Evolutionary conservation across 2,888 invertebrate genomes (phyloP).

Genomic region (Ceraclea dissimilis): DNA sequence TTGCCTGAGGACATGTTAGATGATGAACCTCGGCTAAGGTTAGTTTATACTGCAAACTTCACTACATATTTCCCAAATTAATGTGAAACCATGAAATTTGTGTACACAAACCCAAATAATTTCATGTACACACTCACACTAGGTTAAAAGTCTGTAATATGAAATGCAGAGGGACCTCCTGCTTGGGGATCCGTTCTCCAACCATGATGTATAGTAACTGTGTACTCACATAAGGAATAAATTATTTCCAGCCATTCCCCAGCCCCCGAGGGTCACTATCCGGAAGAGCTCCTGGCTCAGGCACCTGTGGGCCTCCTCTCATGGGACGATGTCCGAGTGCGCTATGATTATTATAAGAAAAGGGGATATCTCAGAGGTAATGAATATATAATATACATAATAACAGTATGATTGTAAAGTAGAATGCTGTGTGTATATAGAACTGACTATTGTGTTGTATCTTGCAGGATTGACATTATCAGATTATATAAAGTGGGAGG

Average conservation of each 20-base stretch:
- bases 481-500: constrained; percentile 89
- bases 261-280: constrained; percentile 69
- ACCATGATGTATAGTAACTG: no score
- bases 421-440: no score
- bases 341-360: constrained; percentile 85
- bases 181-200: no score
- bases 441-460: no score
- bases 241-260: constrained; percentile 48
- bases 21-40: constrained; percentile 42
- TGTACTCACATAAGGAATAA: no score
- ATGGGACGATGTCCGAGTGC: constrained; percentile 83
- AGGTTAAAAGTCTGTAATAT: no score
- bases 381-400: constrained; percentile 25
- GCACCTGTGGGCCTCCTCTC: constrained; percentile 68
- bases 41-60: constrained; percentile 16
- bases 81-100: neutral
- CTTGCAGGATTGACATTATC: constrained; percentile 54
- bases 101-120: no score
- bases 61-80: neutral
- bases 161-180: no score
- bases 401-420: constrained; percentile 4
- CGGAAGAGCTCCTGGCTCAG: constrained; percentile 65
- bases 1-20: constrained; percentile 46
- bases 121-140: no score
- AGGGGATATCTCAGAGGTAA: constrained; percentile 73